Conservation (phyloP, 2,797 vertebrate species). For the Erpetoichthys calabaricus region DNA sequence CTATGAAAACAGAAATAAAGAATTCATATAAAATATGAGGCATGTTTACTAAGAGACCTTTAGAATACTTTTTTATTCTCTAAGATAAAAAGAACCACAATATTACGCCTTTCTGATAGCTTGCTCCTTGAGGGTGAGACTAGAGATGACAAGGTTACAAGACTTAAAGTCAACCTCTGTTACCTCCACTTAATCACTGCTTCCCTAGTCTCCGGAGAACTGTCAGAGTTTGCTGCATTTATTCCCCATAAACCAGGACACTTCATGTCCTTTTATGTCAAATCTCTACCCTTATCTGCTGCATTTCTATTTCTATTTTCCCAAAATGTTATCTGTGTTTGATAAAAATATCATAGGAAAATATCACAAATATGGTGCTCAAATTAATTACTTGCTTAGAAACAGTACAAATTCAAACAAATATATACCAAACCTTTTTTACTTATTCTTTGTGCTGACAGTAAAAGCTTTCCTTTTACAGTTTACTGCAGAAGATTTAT, state of each 20-base stretch:
- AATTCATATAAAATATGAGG: slow-evolving; percentile 23
- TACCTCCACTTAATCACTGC: slow-evolving; percentile 56
- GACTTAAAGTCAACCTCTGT: slow-evolving; percentile 52
- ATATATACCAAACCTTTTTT: no score
- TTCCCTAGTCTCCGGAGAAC: slow-evolving; percentile 26
- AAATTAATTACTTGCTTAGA: no score
- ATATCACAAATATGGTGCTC: no score
- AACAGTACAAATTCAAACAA: no score
- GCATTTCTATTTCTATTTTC: not conserved
- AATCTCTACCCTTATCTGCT: not conserved
- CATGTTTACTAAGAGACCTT: slow-evolving; percentile 48
- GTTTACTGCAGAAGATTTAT: no score
- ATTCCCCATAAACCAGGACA: slow-evolving; percentile 20
- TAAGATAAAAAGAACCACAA: slow-evolving; percentile 31
- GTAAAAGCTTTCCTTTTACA: no score
- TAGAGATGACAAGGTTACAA: slow-evolving; percentile 59
- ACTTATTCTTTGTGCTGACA: no score
- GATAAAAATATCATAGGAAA: not conserved
- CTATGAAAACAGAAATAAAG: no score
- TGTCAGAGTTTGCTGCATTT: slow-evolving; percentile 15
- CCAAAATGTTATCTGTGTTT: not conserved
- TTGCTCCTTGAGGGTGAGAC: slow-evolving; percentile 37
- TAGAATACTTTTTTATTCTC: slow-evolving; percentile 46
- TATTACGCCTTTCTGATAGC: slow-evolving; percentile 42
- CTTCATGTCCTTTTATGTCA: slow-evolving; percentile 5